phyloP scores from a whole-genome alignment of 2,797 vertebrate genomes.

The Chelonia mydas region DNA sequence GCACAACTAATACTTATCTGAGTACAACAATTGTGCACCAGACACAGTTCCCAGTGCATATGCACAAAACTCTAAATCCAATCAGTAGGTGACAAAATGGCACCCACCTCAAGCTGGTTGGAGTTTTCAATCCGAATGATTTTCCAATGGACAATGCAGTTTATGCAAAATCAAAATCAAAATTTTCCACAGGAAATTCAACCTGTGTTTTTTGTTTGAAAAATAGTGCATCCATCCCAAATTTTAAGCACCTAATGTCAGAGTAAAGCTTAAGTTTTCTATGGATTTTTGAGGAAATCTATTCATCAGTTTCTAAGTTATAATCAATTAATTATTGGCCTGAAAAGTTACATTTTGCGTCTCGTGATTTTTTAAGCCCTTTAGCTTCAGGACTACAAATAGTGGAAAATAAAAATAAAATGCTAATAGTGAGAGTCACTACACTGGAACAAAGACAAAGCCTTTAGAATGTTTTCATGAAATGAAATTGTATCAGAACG shows the following conservation, averaged over 20 bases:
- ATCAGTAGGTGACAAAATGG: not conserved
- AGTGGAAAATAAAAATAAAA: not conserved
- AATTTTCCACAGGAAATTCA: not conserved
- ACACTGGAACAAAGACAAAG: not conserved
- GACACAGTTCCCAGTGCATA: not conserved
- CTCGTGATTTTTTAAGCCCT: not conserved
- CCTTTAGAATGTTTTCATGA: not conserved
- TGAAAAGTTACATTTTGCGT: not conserved
- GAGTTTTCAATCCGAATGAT: not conserved
- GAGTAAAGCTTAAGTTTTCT: not conserved
- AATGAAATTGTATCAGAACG: not conserved
- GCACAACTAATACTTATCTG: not conserved
- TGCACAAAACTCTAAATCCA: not conserved
- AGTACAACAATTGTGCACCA: not conserved
- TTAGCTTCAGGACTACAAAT: not conserved
- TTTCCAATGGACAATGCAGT: not conserved
- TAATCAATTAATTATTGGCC: not conserved
- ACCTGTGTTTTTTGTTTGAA: no score
- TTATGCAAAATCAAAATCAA: not conserved
- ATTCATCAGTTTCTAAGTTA: not conserved
- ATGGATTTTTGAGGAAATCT: not conserved
- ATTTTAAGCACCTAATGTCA: not conserved
- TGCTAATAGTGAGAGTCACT: not conserved
- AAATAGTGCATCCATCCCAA: not conserved
- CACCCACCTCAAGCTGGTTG: not conserved